Base-by-base conservation (phyloP, 2,888 invertebrate species). In the Phyto melanocephala region DNA sequence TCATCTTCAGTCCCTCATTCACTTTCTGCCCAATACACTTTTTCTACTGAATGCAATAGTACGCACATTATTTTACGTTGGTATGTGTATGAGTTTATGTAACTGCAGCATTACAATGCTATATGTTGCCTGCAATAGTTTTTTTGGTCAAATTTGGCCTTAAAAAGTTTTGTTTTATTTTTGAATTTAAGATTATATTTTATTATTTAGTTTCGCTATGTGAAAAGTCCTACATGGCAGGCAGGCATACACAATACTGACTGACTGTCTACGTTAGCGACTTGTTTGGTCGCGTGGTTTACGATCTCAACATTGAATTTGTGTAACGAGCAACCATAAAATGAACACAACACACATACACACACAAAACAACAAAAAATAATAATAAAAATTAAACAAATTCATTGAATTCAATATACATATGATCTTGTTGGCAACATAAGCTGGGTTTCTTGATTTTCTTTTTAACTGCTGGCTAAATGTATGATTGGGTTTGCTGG, bases 231-330 rank as follows among this genome's bases (percentile, higher is more conserved):
- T 47, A 54, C 17, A 45, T 40, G 11, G 11, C 15, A 56, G 17
- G 3, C 24, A 24, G 45, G 6, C 20, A 6, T 24, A 35, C 63
- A 45, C 24, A 56, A 13, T 65, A 52, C 40, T 62, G 37, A 74
- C 58, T 80, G 65, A 62, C 67, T 72, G 77, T 78, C n/a, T n/a
- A n/a, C n/a, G 80, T 80, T 68, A 77, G 42, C 54, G 71, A 86
- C 86, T 87, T 87, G 86, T 88, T 87, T 86, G 85, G 78, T 84
- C 77, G 74, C 85, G 86, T 89, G 89, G 89, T 89, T 89, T 89
- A 89, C 88, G 89, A 89, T 87, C 87, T 88, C 88, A 87, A 86
- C 88, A 87, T 86, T 84, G 84, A 84, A 85, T 87, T 88, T 89
- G 88, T 89, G 88, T 88, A 89, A 89, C 88, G 88, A 81, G 81